Conservation (phyloP, 2,888 invertebrate species). For the Octodonta nipae region DNA sequence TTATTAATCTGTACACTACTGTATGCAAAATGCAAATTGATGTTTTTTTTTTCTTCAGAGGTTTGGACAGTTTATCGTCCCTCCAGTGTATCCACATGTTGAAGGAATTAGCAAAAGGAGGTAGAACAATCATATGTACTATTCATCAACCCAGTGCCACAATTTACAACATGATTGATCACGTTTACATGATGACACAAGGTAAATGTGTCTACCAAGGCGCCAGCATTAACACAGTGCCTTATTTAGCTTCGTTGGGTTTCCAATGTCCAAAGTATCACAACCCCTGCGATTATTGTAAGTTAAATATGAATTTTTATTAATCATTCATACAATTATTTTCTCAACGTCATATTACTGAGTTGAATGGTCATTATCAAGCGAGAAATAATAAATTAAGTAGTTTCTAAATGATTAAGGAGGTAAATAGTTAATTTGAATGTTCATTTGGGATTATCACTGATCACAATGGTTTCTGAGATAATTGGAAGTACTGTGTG, state of each 20-base stretch:
- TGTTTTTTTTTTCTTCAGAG: conserved; percentile 49
- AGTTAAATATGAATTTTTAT: too few relatives aligned
- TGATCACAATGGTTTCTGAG: too few relatives aligned
- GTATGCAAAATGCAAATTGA: too few relatives aligned
- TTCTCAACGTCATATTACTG: too few relatives aligned
- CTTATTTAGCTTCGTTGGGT: conserved; percentile 62
- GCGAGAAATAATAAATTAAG: too few relatives aligned
- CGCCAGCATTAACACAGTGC: conserved; percentile 61
- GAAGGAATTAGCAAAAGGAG: conserved; percentile 62
- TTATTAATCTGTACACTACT: too few relatives aligned
- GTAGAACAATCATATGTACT: conserved; percentile 84
- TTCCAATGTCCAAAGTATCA: conserved; percentile 85
- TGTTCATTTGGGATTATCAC: too few relatives aligned
- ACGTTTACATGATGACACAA: conserved; percentile 75
- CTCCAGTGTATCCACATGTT: conserved; percentile 70
- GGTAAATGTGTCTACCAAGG: conserved; percentile 85
- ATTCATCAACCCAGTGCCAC: conserved; percentile 89
- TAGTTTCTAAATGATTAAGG: too few relatives aligned
- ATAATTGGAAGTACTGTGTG: too few relatives aligned
- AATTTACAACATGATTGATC: conserved; percentile 79
- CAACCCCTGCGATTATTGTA: conserved; percentile 91
- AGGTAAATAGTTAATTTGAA: too few relatives aligned
- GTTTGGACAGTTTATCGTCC: conserved; percentile 78
- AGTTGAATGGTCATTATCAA: too few relatives aligned
- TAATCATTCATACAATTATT: too few relatives aligned